Evolutionary conservation across 1,140 invertebrate species (phyloP).

Genomic region (Xylocopa sonorina): DNA sequence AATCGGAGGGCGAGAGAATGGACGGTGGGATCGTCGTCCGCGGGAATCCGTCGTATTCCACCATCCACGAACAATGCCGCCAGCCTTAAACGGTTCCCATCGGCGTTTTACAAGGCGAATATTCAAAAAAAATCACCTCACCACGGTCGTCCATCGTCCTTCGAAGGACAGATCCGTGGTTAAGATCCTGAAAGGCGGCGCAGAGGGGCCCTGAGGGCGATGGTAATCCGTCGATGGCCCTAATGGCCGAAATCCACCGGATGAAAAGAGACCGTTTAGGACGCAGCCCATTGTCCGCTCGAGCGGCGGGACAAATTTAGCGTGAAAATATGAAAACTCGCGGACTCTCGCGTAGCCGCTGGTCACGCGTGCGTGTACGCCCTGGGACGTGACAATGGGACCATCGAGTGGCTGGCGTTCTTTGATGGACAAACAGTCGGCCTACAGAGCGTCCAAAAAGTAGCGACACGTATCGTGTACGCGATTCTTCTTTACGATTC

Average conservation of each 20-base stretch:
- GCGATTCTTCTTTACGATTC: no score
- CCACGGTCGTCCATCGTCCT: conserved; percentile 1
- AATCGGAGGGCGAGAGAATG: conserved; percentile 35
- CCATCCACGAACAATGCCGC: conserved; percentile 61
- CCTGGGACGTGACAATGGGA: conserved; percentile 8
- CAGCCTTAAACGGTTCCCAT: conserved; percentile 62
- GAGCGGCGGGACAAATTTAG: conserved; percentile 65
- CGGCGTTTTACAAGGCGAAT: conserved; percentile 62
- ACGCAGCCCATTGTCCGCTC: conserved; percentile 48
- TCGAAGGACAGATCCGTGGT: conserved; percentile 28
- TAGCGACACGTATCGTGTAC: no score
- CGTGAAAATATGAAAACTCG: conserved; percentile 70
- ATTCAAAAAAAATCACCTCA: conserved; percentile 66
- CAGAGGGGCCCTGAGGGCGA: conserved; percentile 3
- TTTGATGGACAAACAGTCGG: conserved; percentile 12
- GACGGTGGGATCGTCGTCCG: neutral
- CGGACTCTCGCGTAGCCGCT: conserved; percentile 20
- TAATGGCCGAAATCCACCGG: conserved; percentile 65
- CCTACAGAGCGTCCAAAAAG: neutral
- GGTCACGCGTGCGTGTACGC: neutral
- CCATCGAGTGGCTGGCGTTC: conserved; percentile 30
- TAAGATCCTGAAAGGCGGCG: conserved; percentile 32
- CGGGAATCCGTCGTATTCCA: conserved; percentile 49
- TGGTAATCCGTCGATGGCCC: conserved; percentile 69
- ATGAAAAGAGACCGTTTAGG: conserved; percentile 69